phyloP scores from a whole-genome alignment of 2,797 vertebrate species.

The Rhodeus uyekii region DNA sequence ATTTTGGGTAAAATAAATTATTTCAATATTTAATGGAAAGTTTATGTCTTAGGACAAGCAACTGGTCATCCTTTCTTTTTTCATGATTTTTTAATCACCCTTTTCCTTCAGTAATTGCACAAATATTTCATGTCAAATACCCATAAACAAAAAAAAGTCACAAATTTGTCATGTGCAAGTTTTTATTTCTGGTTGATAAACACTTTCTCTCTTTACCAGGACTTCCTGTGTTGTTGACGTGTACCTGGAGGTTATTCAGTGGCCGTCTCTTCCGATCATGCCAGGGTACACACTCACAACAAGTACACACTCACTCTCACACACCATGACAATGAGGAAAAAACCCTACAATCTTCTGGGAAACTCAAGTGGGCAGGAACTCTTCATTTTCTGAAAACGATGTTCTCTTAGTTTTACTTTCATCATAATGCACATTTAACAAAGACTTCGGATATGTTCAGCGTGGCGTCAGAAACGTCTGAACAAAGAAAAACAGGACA shows the following conservation, averaged over 20 bases:
- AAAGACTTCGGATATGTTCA: background rate
- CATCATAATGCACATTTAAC: background rate
- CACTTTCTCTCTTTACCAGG: background rate
- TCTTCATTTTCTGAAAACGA: background rate
- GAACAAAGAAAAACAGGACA: background rate
- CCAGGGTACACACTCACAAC: slow-evolving; percentile 9
- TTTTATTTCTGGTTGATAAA: background rate
- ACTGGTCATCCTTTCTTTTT: background rate
- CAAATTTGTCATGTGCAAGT: background rate
- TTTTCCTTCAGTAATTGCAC: background rate
- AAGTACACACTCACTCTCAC: background rate
- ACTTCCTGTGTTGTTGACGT: background rate
- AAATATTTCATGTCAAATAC: background rate
- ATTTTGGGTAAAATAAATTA: too few relatives aligned
- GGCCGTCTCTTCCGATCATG: background rate
- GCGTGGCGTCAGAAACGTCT: background rate
- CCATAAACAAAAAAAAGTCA: background rate
- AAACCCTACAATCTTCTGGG: slow-evolving; percentile 2
- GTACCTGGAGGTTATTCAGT: background rate
- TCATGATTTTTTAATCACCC: background rate
- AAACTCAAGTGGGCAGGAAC: background rate
- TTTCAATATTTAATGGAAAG: background rate
- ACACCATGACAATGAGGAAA: background rate
- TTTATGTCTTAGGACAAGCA: background rate
- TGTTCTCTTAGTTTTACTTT: background rate